A percentile compares a stretch with the other conserved stretches of the same genome.
These are phyloP conservation scores for Falcunculus frontatus DNA, from an alignment of 2,113 vertebrate genomes.

Conservation along the genomic window DNA sequence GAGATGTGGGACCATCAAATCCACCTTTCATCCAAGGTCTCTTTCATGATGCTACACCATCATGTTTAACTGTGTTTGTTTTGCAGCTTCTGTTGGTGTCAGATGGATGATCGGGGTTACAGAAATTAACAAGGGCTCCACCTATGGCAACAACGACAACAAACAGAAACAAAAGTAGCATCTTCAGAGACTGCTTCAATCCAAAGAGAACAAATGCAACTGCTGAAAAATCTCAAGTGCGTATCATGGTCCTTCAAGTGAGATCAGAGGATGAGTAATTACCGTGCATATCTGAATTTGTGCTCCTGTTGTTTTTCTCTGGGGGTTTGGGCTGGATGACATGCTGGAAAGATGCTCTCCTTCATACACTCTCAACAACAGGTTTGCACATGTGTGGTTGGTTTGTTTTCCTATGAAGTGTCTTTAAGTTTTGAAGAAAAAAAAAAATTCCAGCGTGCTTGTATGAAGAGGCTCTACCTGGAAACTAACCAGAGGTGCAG, in stretches of 20 bases:
- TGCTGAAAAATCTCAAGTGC: constrained; percentile 25
- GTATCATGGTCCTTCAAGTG: background rate
- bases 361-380: background rate
- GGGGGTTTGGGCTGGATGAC: background rate
- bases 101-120: constrained; percentile 97
- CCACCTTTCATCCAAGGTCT: background rate
- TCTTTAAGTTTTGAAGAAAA: background rate
- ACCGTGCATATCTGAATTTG: background rate
- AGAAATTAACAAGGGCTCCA: constrained; percentile 89
- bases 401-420: constrained; percentile 14
- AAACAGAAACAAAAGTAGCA: constrained; percentile 74
- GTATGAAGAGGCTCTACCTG: background rate
- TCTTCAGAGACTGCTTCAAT: constrained; percentile 15
- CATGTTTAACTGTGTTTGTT: background rate
- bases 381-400: constrained; percentile 12
- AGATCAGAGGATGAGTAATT: background rate
- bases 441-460: background rate
- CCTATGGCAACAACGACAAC: constrained; percentile 83
- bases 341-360: background rate
- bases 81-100: constrained; percentile 84
- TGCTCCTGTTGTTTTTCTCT: constrained; percentile 1
- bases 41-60: background rate
- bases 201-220: constrained; percentile 54
- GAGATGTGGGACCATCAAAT: background rate
- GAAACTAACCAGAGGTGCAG: background rate